A percentile compares a stretch with the other conserved stretches of the same genome.
These are phyloP conservation scores for Pygathrix nemaeus DNA, from an alignment of 2,113 vertebrate species.

Conservation along the genomic window DNA sequence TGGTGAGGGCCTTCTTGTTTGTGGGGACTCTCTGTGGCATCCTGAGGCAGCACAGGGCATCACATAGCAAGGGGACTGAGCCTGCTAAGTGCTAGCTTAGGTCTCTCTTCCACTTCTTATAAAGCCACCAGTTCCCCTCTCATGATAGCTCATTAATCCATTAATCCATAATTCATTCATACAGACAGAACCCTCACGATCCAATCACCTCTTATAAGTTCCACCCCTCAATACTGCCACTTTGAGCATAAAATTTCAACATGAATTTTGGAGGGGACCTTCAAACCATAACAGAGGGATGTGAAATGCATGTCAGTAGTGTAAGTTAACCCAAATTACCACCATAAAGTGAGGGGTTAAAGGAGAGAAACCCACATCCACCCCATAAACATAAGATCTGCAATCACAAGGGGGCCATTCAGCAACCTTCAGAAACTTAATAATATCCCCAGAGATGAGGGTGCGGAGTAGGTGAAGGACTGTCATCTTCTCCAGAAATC, in stretches of 20 bases:
- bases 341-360: neutral
- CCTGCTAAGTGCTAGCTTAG: neutral
- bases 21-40: neutral
- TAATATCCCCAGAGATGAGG: neutral
- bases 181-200: neutral
- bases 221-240: neutral
- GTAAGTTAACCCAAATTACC: neutral
- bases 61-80: neutral
- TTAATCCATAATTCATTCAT: neutral
- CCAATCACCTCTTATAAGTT: neutral
- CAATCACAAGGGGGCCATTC: neutral
- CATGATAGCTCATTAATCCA: neutral
- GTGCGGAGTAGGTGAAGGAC: neutral
- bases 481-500: neutral
- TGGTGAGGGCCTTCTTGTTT: neutral
- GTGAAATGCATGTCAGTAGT: neutral
- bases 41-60: neutral
- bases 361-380: neutral
- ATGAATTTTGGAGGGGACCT: neutral
- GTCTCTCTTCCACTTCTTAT: neutral
- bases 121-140: neutral
- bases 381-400: neutral
- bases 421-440: neutral
- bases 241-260: neutral
- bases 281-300: neutral